Conservation (phyloP, 2,113 vertebrate species). For the Sander vitreus region DNA sequence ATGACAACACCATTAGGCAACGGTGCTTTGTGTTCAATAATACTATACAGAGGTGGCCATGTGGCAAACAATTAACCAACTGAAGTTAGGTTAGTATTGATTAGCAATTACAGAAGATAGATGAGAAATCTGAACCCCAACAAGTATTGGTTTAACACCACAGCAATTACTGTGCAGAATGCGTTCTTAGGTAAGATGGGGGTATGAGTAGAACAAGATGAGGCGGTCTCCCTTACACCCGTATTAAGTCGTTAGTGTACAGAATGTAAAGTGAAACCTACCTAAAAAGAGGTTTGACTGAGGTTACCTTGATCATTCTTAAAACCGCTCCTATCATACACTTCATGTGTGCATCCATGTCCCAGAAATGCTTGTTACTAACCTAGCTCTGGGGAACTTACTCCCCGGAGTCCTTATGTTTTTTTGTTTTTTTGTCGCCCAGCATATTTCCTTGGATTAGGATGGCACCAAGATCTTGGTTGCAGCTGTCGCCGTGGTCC, state of each 20-base stretch:
- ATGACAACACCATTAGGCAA: constrained; percentile 48
- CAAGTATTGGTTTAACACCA: constrained; percentile 15
- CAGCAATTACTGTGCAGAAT: constrained; percentile 45
- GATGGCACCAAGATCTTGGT: too few species aligned
- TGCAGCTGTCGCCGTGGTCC: too few species aligned
- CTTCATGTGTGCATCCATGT: neutral
- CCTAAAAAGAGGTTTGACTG: neutral
- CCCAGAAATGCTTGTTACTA: too few species aligned
- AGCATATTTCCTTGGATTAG: too few species aligned
- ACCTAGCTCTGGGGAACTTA: too few species aligned
- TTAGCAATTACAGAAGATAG: constrained; percentile 41
- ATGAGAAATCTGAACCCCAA: constrained; percentile 32
- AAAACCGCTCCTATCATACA: neutral
- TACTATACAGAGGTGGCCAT: constrained; percentile 9
- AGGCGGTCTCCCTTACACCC: neutral
- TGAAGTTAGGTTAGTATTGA: constrained; percentile 40
- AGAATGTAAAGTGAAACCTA: constrained; percentile 6
- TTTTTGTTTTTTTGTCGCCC: too few species aligned
- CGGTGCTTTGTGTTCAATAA: constrained; percentile 42
- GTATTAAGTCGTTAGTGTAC: neutral
- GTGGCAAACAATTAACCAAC: constrained; percentile 46
- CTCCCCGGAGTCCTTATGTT: too few species aligned
- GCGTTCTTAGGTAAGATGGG: neutral
- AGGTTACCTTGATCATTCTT: constrained; percentile 10
- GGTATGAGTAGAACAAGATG: neutral